Conservation (phyloP, 2,888 invertebrate species). For the Volucella inanis region DNA sequence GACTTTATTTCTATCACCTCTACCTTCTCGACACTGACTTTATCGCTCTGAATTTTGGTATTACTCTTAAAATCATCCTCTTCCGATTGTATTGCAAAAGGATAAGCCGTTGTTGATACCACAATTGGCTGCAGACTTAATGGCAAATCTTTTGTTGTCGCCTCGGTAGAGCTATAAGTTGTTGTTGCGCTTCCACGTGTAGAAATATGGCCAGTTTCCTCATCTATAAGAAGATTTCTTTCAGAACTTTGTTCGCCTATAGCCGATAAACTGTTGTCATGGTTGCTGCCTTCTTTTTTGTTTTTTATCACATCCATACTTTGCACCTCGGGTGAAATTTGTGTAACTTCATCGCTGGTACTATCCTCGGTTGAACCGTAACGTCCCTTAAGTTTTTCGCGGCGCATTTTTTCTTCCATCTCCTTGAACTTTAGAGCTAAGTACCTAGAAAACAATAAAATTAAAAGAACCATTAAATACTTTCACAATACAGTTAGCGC, state of each 20-base stretch:
- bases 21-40: slow-evolving; percentile 82
- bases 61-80: slow-evolving; percentile 51
- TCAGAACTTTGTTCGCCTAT: slow-evolving; percentile 82
- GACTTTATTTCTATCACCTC: slow-evolving; percentile 83
- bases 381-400: slow-evolving; percentile 86
- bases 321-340: slow-evolving; percentile 71
- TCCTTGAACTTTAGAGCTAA: slow-evolving; percentile 92
- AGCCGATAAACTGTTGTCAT: slow-evolving; percentile 74
- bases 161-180: slow-evolving; percentile 76
- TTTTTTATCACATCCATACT: slow-evolving; percentile 42
- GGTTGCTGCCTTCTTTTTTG: slow-evolving; percentile 22
- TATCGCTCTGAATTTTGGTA: slow-evolving; percentile 60
- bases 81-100: slow-evolving; percentile 45
- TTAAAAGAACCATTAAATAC: slow-evolving; percentile 40
- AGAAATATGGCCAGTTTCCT: slow-evolving; percentile 80
- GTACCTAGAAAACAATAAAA: slow-evolving; percentile 85
- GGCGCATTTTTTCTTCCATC: slow-evolving; percentile 91
- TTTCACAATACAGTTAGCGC: not conserved
- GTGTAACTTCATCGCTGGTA: slow-evolving; percentile 76
- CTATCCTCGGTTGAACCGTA: slow-evolving; percentile 78
- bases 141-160: slow-evolving; percentile 76
- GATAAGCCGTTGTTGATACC: slow-evolving; percentile 80
- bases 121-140: slow-evolving; percentile 80
- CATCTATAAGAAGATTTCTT: slow-evolving; percentile 81
- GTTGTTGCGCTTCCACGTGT: slow-evolving; percentile 78